Evolutionary conservation across 2,888 invertebrate genomes (phyloP), one percentile per base, ranked within the genome.

Genomic region (Nudaria mundana): DNA sequence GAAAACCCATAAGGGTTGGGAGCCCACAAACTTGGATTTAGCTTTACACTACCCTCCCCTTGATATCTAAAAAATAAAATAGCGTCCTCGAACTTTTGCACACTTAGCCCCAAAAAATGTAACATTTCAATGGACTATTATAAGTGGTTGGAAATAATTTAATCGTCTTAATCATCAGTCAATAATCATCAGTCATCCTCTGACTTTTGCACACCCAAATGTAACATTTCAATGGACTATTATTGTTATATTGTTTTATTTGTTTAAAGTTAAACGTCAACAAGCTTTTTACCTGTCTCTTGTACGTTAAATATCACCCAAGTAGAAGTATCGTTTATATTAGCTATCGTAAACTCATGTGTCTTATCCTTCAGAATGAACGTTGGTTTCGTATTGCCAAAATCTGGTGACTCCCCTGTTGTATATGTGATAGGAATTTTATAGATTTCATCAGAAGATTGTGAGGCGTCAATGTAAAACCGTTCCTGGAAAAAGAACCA

Each of bases 221-320:
- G n/a, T n/a, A n/a, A n/a, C n/a, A n/a, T n/a, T n/a, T n/a, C n/a
- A n/a, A n/a, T n/a, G 3, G 13, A 13, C 10, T 2, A 8, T 26
- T 13, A 26, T 11, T 13, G 5, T 11, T 10, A 16, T 30, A 16
- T 6, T 10, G 16, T 30, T 12, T 28, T 6, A 14, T 30, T 15
- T 16, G 8, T 92, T 51, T 5, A 33, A 51, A 28, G 10, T 25
- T 26, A 13, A 14, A 12, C 35, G 5, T 30, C 7, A 2, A 11
- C 7, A 11, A 3, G 1, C 16, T 20, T 3, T 20, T 5, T 62
- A 91, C 92, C 92, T 45, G 90, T 90, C 68, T 91, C 90, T 59
- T 92, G 91, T 7, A 91, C 43, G 56, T 93, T 93, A 15, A 92
- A 82, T 29, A 93, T 80, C 0, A 92, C 69, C 92, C 92, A 92